Evolutionary conservation across 2,797 vertebrate species (phyloP), one percentile per base, ranked within the genome.

Genomic region (Eleutherodactylus coqui): DNA sequence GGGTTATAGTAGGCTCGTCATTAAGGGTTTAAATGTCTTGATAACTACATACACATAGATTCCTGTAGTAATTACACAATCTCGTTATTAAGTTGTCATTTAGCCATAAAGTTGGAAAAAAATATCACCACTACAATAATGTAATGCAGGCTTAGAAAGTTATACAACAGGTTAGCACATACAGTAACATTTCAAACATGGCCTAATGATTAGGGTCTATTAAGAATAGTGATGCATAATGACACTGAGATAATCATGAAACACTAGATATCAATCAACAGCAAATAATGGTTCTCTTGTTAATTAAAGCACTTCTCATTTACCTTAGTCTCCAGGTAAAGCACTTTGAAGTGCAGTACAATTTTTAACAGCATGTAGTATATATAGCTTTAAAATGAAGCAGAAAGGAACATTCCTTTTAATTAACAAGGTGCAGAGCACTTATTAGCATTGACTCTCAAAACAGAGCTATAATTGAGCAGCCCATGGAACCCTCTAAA

Each of bases 401-500:
- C 32, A 24, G 14, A 78, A 78, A 79, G 24, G 34, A 72, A 72
- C 69, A 24, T 43, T 72, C 36, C 21, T 60, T 62, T 62, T 29
- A 79, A 62, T 79, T 62, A 43, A 79, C 77, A 79, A 43, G 36
- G 77, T 29, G 45, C 9, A 51, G 58, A 49, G 10, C n/a, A 24
- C 29, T 32, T 49, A 81, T 47, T 81, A 67, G 8, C 47, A 75
- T 32, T 29, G 51, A 83, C 36, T 83, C 24, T 51, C 81, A 77
- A 77, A 55, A 13, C 75, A 36, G 34, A 53, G 51, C 32, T 58
- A 55, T 55, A 58, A 78, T 75, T 14, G 47, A 51, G 16, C 73
- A 75, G 51, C 27, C 45, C 27, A 78, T 38, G 34, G 51, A 55
- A 78, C 21, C 72, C 27, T 49, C 43, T 49, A 78, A 76, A 55